Evolutionary conservation across 2,113 vertebrate species (phyloP).

Genomic region (Oreochromis niloticus): DNA sequence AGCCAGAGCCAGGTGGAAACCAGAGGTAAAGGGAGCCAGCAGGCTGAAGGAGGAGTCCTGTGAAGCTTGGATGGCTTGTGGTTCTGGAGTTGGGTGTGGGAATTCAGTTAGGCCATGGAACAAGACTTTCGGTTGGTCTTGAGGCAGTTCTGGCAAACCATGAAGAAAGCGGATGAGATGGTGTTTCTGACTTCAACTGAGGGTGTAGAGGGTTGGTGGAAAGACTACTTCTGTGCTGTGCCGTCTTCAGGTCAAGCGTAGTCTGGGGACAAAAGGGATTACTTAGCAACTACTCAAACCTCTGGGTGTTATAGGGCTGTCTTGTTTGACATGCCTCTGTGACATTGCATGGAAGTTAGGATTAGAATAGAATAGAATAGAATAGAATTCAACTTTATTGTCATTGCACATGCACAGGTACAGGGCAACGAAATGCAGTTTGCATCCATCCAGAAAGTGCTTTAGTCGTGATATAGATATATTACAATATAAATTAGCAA

Average conservation of each 20-base stretch:
- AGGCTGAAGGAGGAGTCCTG: neutral
- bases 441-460: too few species aligned
- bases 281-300: neutral
- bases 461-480: too few species aligned
- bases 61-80: neutral
- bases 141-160: neutral
- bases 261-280: neutral
- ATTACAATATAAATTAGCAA: too few species aligned
- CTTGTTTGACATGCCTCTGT: neutral
- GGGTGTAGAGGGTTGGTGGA: neutral
- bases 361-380: neutral
- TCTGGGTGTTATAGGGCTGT: neutral
- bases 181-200: neutral
- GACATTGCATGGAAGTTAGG: neutral
- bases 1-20: neutral
- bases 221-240: neutral
- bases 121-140: neutral
- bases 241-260: neutral
- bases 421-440: too few species aligned
- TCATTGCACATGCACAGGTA: too few species aligned
- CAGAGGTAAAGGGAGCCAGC: neutral
- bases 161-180: neutral
- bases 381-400: too few species aligned
- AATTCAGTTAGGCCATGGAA: neutral
- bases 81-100: neutral